Conservation (phyloP, 2,113 vertebrate species). For the Cyanoliseus patagonus region DNA sequence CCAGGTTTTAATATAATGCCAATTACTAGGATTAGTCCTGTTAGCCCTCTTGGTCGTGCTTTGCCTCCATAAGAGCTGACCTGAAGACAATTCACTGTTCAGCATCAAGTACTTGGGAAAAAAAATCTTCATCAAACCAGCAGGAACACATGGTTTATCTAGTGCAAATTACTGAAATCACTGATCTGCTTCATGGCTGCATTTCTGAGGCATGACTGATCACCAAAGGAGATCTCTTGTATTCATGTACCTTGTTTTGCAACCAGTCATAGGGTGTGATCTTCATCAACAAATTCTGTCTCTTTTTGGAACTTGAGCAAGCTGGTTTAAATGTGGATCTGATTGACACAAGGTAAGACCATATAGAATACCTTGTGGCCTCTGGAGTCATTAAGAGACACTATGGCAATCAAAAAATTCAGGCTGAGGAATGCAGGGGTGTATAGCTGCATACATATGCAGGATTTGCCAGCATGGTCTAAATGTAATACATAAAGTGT, state of each 20-base stretch:
- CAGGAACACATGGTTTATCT: background rate
- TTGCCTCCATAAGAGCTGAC: background rate
- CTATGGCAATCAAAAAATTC: background rate
- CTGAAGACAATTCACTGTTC: background rate
- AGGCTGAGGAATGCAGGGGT: background rate
- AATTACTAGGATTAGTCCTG: background rate
- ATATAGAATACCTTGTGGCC: background rate
- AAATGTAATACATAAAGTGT: background rate
- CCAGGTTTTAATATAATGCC: background rate
- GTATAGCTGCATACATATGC: background rate
- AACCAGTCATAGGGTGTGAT: background rate
- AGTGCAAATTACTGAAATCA: background rate
- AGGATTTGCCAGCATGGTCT: background rate
- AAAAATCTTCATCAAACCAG: background rate
- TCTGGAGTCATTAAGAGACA: background rate
- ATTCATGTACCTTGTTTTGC: background rate
- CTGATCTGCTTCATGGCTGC: background rate
- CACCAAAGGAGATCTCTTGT: background rate
- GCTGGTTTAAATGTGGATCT: background rate
- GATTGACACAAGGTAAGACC: background rate
- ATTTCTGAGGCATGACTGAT: background rate
- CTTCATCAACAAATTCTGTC: background rate
- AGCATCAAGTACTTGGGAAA: background rate
- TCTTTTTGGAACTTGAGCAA: background rate
- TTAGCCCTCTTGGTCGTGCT: background rate